These are phyloP conservation scores for Mayetiola destructor DNA, from an alignment of 2,888 invertebrate species.

Conservation along the genomic window DNA sequence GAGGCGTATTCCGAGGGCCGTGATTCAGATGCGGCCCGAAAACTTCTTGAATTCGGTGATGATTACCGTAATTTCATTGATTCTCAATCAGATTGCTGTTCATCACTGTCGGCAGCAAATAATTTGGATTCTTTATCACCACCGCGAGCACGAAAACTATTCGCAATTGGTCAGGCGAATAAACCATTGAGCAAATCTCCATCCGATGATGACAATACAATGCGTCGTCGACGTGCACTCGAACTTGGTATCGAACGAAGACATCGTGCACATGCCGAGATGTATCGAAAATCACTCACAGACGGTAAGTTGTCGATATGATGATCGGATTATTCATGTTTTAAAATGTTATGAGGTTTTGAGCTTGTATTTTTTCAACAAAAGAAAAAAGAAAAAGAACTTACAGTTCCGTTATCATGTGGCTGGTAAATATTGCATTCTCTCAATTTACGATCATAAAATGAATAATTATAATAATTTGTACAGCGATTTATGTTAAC, in stretches of 20 bases:
- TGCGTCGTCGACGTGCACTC: slow-evolving; percentile 28
- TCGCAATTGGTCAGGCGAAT: neutral
- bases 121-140: slow-evolving; percentile 37
- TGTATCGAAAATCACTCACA: slow-evolving; percentile 14
- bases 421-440: neutral
- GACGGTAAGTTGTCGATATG: slow-evolving; percentile 15
- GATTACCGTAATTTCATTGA: slow-evolving; percentile 80
- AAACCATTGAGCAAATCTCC: slow-evolving; percentile 12
- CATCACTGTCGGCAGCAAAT: slow-evolving; percentile 53
- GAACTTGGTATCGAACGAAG: slow-evolving; percentile 34
- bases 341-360: too few relatives aligned
- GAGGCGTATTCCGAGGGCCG: slow-evolving; percentile 78
- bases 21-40: slow-evolving; percentile 71
- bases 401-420: neutral
- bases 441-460: neutral
- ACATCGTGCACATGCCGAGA: slow-evolving; percentile 19
- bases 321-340: neutral
- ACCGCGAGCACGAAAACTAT: slow-evolving; percentile 25
- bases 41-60: slow-evolving; percentile 73
- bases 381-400: neutral
- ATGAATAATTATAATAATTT: slow-evolving; percentile 9
- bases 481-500: slow-evolving; percentile 5
- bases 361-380: neutral
- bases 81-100: slow-evolving; percentile 79
- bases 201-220: neutral